Evolutionary conservation across 92 coral and sea anemone genomes (phyloP).

Genomic region (Porites cylindrica): DNA sequence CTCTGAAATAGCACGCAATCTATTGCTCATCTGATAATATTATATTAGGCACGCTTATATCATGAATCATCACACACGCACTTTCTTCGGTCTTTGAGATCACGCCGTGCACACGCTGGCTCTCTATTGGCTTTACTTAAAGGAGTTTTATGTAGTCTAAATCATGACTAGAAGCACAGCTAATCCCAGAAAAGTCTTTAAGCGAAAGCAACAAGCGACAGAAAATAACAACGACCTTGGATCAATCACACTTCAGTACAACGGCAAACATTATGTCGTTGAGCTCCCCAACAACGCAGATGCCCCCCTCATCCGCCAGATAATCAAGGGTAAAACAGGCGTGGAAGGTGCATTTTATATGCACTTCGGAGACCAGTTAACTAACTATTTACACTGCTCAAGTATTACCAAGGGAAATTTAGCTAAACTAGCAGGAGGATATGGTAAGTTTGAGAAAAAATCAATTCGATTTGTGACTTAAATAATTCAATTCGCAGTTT

Average conservation of each 20-base stretch:
- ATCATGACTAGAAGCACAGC: conserved; percentile 14
- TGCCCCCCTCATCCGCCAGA: conserved; percentile 58
- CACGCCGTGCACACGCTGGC: too few relatives aligned
- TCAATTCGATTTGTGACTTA: too few relatives aligned
- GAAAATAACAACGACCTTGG: conserved; percentile 28
- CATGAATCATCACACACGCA: too few relatives aligned
- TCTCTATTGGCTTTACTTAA: too few relatives aligned
- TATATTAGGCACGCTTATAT: not conserved
- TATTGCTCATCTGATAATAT: not conserved
- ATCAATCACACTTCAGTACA: conserved; percentile 62
- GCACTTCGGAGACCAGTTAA: conserved; percentile 63
- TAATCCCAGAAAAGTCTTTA: not conserved
- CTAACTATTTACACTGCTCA: conserved; percentile 76
- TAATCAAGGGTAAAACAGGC: conserved; percentile 73
- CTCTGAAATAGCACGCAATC: not conserved
- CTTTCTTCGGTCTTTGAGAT: too few relatives aligned
- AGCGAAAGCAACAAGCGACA: not conserved
- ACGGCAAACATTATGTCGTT: conserved; percentile 57
- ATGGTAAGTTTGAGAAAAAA: too few relatives aligned
- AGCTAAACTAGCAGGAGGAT: conserved; percentile 64
- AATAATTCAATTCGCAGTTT: too few relatives aligned
- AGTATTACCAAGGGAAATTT: conserved; percentile 76
- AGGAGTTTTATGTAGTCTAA: too few relatives aligned
- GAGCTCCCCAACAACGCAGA: conserved; percentile 71
- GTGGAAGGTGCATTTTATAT: conserved; percentile 84